Conservation (phyloP, 2,888 invertebrate genomes). For the Tenodera sinensis region DNA sequence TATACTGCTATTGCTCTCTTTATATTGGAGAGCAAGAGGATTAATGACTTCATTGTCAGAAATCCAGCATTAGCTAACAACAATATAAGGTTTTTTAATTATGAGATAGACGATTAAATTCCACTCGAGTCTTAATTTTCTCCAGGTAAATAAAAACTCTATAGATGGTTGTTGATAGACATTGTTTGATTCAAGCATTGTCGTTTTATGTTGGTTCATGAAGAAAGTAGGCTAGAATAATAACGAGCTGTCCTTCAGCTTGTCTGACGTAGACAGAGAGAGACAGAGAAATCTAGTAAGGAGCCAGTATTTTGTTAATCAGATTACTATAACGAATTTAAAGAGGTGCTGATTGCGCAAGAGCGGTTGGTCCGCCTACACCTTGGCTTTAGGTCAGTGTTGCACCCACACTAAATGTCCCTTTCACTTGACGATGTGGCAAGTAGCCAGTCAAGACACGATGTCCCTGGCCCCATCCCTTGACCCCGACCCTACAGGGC, state of each 20-base stretch:
- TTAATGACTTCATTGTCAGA: too few species aligned
- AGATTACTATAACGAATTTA: neutral
- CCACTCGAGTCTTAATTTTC: too few species aligned
- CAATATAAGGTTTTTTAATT: too few species aligned
- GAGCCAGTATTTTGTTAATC: neutral
- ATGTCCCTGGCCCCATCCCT: neutral
- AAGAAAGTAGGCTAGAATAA: neutral
- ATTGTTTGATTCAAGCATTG: too few species aligned
- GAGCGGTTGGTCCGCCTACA: neutral
- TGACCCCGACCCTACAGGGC: neutral
- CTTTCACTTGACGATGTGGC: neutral
- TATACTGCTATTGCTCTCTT: too few species aligned
- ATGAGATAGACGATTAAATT: too few species aligned
- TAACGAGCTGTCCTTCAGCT: neutral
- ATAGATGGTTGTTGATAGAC: too few species aligned
- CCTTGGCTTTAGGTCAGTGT: neutral
- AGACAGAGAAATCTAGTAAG: neutral
- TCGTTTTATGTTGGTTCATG: too few species aligned
- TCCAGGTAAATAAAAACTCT: too few species aligned
- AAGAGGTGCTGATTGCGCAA: neutral
- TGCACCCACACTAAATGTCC: neutral
- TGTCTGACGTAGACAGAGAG: neutral
- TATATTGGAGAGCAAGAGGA: too few species aligned
- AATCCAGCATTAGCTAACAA: too few species aligned
- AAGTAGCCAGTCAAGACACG: neutral